These are phyloP conservation scores for Brachyhypopomus gauderio DNA, from an alignment of 2,113 vertebrate species.

Conservation along the genomic window DNA sequence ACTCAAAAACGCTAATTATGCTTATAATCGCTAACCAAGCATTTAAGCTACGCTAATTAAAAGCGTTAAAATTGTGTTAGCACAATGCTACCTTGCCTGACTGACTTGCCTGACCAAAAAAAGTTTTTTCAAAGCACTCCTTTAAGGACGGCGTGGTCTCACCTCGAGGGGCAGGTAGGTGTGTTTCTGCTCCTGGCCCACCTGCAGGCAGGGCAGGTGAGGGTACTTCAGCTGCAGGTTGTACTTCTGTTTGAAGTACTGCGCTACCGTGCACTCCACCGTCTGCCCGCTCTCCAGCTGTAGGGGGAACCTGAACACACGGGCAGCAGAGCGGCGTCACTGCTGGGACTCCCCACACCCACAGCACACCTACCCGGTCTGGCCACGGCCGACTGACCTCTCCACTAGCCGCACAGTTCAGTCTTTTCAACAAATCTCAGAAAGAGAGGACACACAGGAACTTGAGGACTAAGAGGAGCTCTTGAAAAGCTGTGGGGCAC, in stretches of 20 bases:
- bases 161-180: constrained; percentile 98
- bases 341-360: not conserved
- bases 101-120: not conserved
- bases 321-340: not conserved
- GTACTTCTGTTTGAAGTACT: constrained; percentile 99
- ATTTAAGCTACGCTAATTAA: not conserved
- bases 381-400: too few relatives aligned
- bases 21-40: too few relatives aligned
- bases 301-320: constrained; percentile 86
- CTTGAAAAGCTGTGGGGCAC: too few relatives aligned
- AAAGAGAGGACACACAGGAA: too few relatives aligned
- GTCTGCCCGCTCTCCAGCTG: constrained; percentile 98
- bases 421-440: too few relatives aligned
- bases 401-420: too few relatives aligned
- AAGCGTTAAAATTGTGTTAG: not conserved
- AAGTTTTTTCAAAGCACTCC: too few relatives aligned
- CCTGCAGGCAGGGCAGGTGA: constrained; percentile 96
- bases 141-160: constrained; percentile 60
- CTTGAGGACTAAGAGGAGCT: too few relatives aligned
- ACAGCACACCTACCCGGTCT: not conserved
- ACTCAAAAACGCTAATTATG: not conserved
- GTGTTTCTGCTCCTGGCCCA: constrained; percentile 99
- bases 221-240: constrained; percentile 98
- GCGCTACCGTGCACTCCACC: constrained; percentile 98
- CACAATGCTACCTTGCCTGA: not conserved